Conservation (phyloP, 1,140 invertebrate species). For the Coelopa frigida region DNA sequence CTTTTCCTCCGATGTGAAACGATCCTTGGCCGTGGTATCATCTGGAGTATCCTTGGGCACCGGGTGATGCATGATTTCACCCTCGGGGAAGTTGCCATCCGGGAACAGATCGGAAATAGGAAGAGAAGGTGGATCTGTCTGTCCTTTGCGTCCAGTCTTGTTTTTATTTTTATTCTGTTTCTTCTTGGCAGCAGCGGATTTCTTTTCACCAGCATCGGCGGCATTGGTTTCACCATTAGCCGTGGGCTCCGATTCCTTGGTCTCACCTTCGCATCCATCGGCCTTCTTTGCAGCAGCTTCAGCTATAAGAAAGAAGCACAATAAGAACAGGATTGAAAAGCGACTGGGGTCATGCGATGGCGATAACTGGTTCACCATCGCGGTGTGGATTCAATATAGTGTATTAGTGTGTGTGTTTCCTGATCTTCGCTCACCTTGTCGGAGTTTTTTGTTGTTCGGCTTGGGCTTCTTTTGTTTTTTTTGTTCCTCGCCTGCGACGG, state of each 20-base stretch:
- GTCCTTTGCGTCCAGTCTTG: conserved; percentile 47
- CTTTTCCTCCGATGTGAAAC: conserved; percentile 88
- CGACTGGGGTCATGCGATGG: background rate
- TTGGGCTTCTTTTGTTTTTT: conserved; percentile 44
- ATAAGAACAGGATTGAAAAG: background rate
- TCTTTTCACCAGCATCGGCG: conserved; percentile 44
- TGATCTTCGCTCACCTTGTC: conserved; percentile 32
- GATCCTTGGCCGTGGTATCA: conserved; percentile 77
- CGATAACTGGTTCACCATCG: background rate
- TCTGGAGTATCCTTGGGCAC: conserved; percentile 56
- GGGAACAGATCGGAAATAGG: conserved; percentile 80
- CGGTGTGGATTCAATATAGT: background rate
- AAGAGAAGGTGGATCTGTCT: conserved; percentile 80
- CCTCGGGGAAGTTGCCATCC: conserved; percentile 71
- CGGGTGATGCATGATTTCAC: conserved; percentile 72
- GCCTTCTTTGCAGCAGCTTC: conserved; percentile 34
- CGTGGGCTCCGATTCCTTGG: conserved; percentile 12
- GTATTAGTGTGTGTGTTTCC: too few species aligned
- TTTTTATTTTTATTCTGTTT: conserved; percentile 69
- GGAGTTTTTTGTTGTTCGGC: conserved; percentile 41
- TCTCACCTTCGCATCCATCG: conserved; percentile 16
- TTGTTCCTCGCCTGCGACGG: conserved; percentile 20
- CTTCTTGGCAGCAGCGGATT: conserved; percentile 64
- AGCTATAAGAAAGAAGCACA: conserved; percentile 13
- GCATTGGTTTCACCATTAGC: conserved; percentile 44